These are phyloP conservation scores for Drosophila suzukii DNA, from an alignment of 1,140 invertebrate genomes.

Conservation along the genomic window DNA sequence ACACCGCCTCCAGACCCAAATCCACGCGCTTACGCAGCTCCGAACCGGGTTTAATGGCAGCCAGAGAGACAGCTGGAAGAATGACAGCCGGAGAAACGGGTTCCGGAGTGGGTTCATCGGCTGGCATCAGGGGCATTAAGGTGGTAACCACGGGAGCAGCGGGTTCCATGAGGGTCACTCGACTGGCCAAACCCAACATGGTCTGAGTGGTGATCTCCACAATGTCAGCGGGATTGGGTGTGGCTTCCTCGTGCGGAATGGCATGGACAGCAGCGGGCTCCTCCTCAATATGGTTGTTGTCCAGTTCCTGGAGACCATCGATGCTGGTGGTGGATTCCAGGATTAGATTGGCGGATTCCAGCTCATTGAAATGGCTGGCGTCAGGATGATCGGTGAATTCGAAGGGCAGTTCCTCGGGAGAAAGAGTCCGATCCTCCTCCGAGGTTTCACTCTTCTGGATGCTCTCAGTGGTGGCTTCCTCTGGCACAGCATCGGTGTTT, in stretches of 20 bases:
- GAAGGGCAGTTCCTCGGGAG: slow-evolving; percentile 74
- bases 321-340: slow-evolving; percentile 71
- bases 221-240: slow-evolving; percentile 71
- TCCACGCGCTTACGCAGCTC: slow-evolving; percentile 85
- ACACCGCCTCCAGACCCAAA: slow-evolving; percentile 87
- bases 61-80: slow-evolving; percentile 1
- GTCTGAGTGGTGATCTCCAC: slow-evolving; percentile 84
- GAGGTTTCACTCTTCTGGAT: slow-evolving; percentile 2
- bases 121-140: slow-evolving; percentile 66
- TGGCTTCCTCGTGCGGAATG: slow-evolving; percentile 60
- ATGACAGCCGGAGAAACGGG: slow-evolving; percentile 36
- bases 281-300: slow-evolving; percentile 63
- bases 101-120: slow-evolving; percentile 63
- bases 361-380: slow-evolving; percentile 51
- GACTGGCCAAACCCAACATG: slow-evolving; percentile 80
- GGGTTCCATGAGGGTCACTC: slow-evolving; percentile 85
- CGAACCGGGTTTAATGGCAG: slow-evolving; percentile 45
- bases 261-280: slow-evolving; percentile 6
- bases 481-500: slow-evolving; percentile 21
- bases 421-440: slow-evolving; percentile 51
- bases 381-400: slow-evolving; percentile 53
- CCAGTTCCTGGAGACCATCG: slow-evolving; percentile 49
- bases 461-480: slow-evolving; percentile 36
- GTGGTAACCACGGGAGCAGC: slow-evolving; percentile 78
- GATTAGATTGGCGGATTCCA: slow-evolving; percentile 73